Base-by-base conservation (phyloP, 1,140 invertebrate genomes). In the Adoxophyes honmai region DNA sequence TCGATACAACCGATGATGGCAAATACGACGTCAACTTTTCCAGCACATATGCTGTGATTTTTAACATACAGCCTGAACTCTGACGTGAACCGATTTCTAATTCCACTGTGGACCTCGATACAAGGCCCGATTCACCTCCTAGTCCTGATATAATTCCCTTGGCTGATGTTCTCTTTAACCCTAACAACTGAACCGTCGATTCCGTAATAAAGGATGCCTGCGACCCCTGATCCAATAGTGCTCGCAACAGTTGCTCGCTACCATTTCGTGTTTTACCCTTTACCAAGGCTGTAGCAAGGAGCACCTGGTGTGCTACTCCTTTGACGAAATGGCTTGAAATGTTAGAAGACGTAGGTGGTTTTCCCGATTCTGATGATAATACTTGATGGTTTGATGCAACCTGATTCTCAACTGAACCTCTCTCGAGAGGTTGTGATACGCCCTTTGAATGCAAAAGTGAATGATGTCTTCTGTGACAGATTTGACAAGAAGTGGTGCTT, bases 201-300 rank as follows among this genome's bases (percentile, higher is more conserved):
- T 68, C 66, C 1, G 66, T 68, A 14, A 68, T 57, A 44, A 68
- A 68, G 4, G 62, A 65, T 13, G 56, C 52, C 21, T 67, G 60
- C 18, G 60, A 66, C 3, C 64, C 61, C 37, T 60, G 64, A 57
- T 67, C 55, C 21, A 59, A 1, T 18, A 66, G 55, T 9, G 57
- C 37, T 52, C 64, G 55, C n/a, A 66, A 14, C 16, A 55, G 5
- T 8, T 48, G 18, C 5, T 21, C 33, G 34, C 48, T 44, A 33
- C 21, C 62, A 18, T 36, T 56, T 36, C 5, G 9, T 14, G 67
- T 52, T 16, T 54, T 33, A 21, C 48, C 61, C 10, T 57, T 59
- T 9, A 70, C 58, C 28, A 73, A 62, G 8, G 62, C 64, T 10
- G 64, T 72, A 14, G 64, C 59, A 34, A 71, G 56, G 34, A 68